Percentiles rank a stretch among this genome's conserved stretches.
phyloP scores from a whole-genome alignment of 2,888 invertebrate species.

The Nomada goodeniana region DNA sequence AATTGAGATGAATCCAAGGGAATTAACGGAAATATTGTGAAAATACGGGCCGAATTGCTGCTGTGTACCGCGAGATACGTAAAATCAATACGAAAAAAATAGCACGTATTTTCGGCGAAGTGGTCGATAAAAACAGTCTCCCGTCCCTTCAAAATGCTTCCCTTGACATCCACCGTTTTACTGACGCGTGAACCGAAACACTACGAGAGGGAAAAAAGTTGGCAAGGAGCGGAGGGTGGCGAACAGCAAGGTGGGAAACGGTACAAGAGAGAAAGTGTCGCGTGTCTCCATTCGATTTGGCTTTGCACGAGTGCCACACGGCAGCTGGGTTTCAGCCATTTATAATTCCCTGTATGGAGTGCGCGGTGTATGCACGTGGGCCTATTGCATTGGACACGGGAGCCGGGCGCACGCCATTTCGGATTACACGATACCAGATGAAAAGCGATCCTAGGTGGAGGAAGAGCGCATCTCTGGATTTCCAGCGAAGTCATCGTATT shows the following conservation, averaged over 20 bases:
- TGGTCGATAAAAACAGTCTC: background rate
- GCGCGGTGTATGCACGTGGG: slow-evolving; percentile 61
- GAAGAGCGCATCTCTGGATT: slow-evolving; percentile 40
- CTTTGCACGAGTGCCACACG: slow-evolving; percentile 66
- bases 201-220: slow-evolving; percentile 11
- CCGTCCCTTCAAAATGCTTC: background rate
- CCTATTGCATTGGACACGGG: slow-evolving; percentile 69
- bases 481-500: slow-evolving; percentile 52
- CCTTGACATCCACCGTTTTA: background rate
- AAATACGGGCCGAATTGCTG: slow-evolving; percentile 9
- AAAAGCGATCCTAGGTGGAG: slow-evolving; percentile 53
- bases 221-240: slow-evolving; percentile 29
- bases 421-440: slow-evolving; percentile 65
- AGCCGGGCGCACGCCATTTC: slow-evolving; percentile 67
- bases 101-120: background rate
- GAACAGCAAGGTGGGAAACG: slow-evolving; percentile 14
- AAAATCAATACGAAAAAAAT: background rate
- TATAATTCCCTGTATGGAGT: slow-evolving; percentile 72
- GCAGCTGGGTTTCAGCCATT: slow-evolving; percentile 71
- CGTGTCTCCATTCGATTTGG: slow-evolving; percentile 72
- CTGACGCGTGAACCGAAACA: slow-evolving; percentile 11
- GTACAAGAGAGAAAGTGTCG: slow-evolving; percentile 60
- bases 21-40: background rate
- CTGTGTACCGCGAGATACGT: background rate
- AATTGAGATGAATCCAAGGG: slow-evolving; percentile 1